Conservation (phyloP, 2,113 vertebrate species). For the Lagopus muta region DNA sequence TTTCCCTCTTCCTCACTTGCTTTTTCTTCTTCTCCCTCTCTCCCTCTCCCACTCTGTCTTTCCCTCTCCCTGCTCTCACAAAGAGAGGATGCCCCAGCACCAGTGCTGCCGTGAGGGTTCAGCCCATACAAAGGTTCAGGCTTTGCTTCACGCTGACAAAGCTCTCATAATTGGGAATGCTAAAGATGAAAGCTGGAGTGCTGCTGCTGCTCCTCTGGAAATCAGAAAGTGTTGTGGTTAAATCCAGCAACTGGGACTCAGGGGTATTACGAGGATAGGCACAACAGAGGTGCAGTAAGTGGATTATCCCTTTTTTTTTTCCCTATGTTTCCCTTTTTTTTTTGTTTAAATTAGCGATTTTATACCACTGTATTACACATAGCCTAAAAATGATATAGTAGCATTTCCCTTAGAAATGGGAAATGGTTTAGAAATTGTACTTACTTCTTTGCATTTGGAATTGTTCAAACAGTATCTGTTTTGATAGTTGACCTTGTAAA, state of each 20-base stretch:
- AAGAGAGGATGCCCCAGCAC: not conserved
- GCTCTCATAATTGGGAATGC: not conserved
- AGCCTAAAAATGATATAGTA: not conserved
- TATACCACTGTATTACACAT: not conserved
- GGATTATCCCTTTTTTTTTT: slow-evolving; percentile 21
- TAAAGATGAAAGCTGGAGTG: not conserved
- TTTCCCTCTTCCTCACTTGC: not conserved
- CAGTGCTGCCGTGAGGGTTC: not conserved
- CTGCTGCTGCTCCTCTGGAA: slow-evolving; percentile 3
- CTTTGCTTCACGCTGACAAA: not conserved
- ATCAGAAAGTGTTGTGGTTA: slow-evolving; percentile 1
- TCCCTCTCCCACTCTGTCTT: not conserved
- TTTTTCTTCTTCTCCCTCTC: not conserved
- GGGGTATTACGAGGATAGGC: slow-evolving; percentile 39
- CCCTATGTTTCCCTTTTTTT: not conserved
- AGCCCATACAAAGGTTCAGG: not conserved
- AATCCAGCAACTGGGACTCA: slow-evolving; percentile 46
- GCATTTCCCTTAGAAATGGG: not conserved
- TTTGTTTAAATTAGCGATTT: slow-evolving; percentile 34
- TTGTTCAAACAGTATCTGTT: not conserved
- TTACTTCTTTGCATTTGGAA: not conserved
- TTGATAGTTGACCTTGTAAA: slow-evolving; percentile 45
- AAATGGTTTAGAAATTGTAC: not conserved
- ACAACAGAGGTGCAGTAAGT: slow-evolving; percentile 56
- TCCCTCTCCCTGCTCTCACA: not conserved